Evolutionary conservation across 1,140 invertebrate genomes (phyloP).

Genomic region (Thrips palmi): DNA sequence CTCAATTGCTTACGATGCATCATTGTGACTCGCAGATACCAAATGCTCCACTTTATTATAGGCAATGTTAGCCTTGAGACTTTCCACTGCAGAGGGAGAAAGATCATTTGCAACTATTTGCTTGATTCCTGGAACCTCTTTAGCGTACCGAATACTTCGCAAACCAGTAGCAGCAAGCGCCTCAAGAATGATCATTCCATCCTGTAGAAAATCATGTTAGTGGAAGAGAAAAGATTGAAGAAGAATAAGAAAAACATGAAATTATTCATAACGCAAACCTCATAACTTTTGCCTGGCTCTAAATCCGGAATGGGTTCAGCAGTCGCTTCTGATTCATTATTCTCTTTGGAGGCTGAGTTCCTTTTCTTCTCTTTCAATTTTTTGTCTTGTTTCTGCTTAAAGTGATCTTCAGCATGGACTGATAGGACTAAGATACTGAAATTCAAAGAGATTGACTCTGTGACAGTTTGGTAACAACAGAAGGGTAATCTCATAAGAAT

Average conservation of each 20-base stretch:
- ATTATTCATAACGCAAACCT: slow-evolving; percentile 14
- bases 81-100: slow-evolving; percentile 66
- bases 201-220: slow-evolving; percentile 19
- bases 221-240: slow-evolving; percentile 6
- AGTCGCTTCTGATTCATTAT: slow-evolving; percentile 8
- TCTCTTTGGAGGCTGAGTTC: slow-evolving; percentile 3
- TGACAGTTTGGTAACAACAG: slow-evolving; percentile 4
- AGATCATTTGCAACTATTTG: slow-evolving; percentile 89
- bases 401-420: slow-evolving; percentile 31
- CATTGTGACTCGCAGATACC: slow-evolving; percentile 50
- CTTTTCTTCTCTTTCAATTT: slow-evolving; percentile 15
- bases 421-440: slow-evolving; percentile 37
- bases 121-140: slow-evolving; percentile 69
- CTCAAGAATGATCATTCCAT: slow-evolving; percentile 65
- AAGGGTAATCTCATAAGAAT: slow-evolving; percentile 1
- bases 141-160: slow-evolving; percentile 87
- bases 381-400: slow-evolving; percentile 17
- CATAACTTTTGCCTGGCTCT: slow-evolving; percentile 8
- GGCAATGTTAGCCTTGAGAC: slow-evolving; percentile 65
- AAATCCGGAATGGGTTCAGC: slow-evolving; percentile 9
- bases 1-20: slow-evolving; percentile 51
- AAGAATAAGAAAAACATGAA: slow-evolving; percentile 1
- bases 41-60: slow-evolving; percentile 60
- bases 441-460: slow-evolving; percentile 4
- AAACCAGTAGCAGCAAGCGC: slow-evolving; percentile 90